Evolutionary conservation across 2,113 vertebrate species (phyloP), one percentile per base, ranked within the genome.

Genomic region (Anser cygnoides): DNA sequence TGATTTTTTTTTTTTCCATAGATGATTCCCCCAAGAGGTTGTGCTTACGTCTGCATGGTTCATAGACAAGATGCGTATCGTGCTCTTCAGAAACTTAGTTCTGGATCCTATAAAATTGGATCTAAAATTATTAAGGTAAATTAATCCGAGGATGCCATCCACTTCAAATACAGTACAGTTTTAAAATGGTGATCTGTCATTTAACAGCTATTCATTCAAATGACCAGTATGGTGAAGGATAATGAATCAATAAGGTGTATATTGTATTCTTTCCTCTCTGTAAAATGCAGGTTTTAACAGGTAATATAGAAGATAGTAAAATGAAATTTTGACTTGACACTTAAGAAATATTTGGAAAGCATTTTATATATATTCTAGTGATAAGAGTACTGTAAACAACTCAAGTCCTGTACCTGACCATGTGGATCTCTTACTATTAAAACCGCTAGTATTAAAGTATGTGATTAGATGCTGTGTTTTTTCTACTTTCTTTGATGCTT

Each of bases 11-110:
- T 49, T 49, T 70, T 89, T 49, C 54, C 83, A 18, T 85, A 99
- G 99, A 99, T 99, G 99, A 99, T 99, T 97, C 99, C 99, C 74
- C 99, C 99, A 66, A 98, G 99, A 97, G 99, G 99, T 85, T 99
- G 99, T 98, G 99, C 99, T 35, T 99, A 99, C 68, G 99, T 99
- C 94, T 99, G 99, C 95, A 99, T 99, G 99, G 99, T 99, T 88
- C 99, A 99, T 95, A 98, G 99, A 92, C 99, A 99, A 96, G 99
- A 99, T 84, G 98, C 99, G 0, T 99, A 98, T 96, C 99, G 99
- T 3, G 99, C 99, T 67, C 99, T 99, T 91, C 99, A 99, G 98
- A 99, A 99, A 90, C 99, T 99, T 93, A 99, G 99, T 97, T 99
- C 99, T 16, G 99, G 99, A 72, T 99, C 99, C 22, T 99, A 98